Evolutionary conservation across 2,113 vertebrate genomes (phyloP), one percentile per base, ranked within the genome.

Genomic region (Amphiprion percula): DNA sequence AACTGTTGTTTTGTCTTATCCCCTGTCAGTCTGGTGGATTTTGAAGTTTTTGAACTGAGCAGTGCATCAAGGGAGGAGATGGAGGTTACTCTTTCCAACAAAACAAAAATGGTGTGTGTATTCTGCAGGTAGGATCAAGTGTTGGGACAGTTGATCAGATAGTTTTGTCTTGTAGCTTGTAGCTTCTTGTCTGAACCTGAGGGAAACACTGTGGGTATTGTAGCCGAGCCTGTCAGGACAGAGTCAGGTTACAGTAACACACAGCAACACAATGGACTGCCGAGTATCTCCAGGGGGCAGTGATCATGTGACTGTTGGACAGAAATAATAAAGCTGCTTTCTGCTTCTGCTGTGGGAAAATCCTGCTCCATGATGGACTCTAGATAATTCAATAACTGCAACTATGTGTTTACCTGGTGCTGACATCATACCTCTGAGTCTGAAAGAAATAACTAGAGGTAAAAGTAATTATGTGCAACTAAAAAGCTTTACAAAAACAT

Each of bases 141-240:
- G 89, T 82, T 83, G 44, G 10, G 61, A 82, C 83, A 10, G 69
- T 77, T 37, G 80, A 93, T 94, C 87, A 88, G 92, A 93, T 94
- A 93, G 86, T 85, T 91, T 93, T 94, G 93, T 94, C 74, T 83
- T 9, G 23, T 17, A 65, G 78, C 91, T 92, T 94, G 93, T 94
- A 88, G 59, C 77, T 70, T 83, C 68, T 70, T 83, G 86, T 88
- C 77, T 77, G 79, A 69, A 79, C 74, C 81, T 75, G 70, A 58
- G 33, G 78, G 74, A 58, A 74, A 88, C 86, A 88, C 24, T 74
- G 86, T 11, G 53, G 4, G 7, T 60, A 73, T 88, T 88, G 86
- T 88, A 2, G 26, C 23, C 26, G 26, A 47, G 72, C 58, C 75
- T 79, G 82, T 85, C 79, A 69, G 82, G 49, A 46, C 62, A 0